Base-by-base conservation (phyloP, 2,797 vertebrate genomes). In the Mormyrops attenuatus region DNA sequence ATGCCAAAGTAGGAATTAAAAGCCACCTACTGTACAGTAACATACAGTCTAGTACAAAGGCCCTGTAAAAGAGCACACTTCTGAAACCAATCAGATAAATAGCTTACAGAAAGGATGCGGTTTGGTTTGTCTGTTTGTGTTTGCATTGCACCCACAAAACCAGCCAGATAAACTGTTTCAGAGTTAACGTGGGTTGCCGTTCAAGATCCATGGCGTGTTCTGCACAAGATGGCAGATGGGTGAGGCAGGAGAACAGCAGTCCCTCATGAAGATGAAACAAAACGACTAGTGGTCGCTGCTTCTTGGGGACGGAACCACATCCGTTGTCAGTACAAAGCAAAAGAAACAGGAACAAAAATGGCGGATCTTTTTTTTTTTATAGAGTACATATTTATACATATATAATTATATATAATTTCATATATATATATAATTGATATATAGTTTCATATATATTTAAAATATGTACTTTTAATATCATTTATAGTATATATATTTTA, bases 61-160 rank as follows among this genome's bases (percentile, higher is more conserved):
- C 17, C 63, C 38, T 44, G 8, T 55, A n/a, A 34, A 88, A n/a
- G 47, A 86, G 50, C 30, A 20, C 60, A 53, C 50, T 88, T 82
- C 66, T 82, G 85, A 88, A 90, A 88, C 85, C 89, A 57, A 88
- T 88, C 89, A 80, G 89, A 88, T 88, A 90, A 88, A 88, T 90
- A 88, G 53, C 41, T 85, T 82, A 82, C 85, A 90, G 85, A 90
- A 84, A 89, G 90, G 90, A 80, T 89, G 88, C 84, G 90, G 90
- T 90, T 90, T 87, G 89, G 26, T 89, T 89, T 87, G 89, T 38
- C 73, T 89, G 84, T 89, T 86, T 88, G 88, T 88, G 90, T 90
- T 89, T 88, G 90, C 87, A 57, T 69, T 88, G 44, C 77, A 90
- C 87, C 89, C 87, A 85, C 87, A 90, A 82, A 88, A 53, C 89